phyloP scores from a whole-genome alignment of 2,888 invertebrate genomes.

The Drosophila incognita region DNA sequence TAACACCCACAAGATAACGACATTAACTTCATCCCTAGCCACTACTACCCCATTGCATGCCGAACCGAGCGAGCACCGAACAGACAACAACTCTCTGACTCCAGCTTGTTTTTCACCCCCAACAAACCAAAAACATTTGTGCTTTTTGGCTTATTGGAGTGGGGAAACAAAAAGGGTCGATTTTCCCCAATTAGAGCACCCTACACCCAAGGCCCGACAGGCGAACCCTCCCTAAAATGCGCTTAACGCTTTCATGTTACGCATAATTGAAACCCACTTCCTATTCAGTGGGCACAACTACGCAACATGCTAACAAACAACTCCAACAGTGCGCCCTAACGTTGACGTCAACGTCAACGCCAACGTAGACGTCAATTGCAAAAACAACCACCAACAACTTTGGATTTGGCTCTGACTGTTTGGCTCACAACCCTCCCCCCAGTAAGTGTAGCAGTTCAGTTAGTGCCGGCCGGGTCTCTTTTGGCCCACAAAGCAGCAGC shows the following conservation, averaged over 20 bases:
- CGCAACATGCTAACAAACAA: constrained; percentile 1
- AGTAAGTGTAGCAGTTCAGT: constrained; percentile 2
- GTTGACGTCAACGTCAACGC: constrained; percentile 8
- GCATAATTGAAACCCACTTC: constrained; percentile 76
- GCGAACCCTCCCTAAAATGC: constrained; percentile 28
- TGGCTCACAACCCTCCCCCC: constrained; percentile 28
- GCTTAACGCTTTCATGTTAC: constrained; percentile 67
- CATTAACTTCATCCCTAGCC: constrained; percentile 37
- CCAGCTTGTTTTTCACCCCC: constrained; percentile 14
- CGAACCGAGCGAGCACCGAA: constrained; percentile 15
- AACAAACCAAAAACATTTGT: constrained; percentile 36
- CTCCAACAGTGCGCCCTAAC: constrained; percentile 10
- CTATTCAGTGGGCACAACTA: constrained; percentile 61
- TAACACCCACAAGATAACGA: constrained; percentile 41
- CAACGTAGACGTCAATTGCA: constrained; percentile 23
- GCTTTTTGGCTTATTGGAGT: constrained; percentile 4
- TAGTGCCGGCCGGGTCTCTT: constrained; percentile 29
- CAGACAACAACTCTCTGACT: not conserved
- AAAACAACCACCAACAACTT: constrained; percentile 37
- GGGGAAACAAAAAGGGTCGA: constrained; percentile 35
- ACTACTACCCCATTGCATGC: constrained; percentile 11
- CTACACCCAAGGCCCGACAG: constrained; percentile 19
- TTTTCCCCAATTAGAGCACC: constrained; percentile 60
- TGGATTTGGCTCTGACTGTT: constrained; percentile 3
- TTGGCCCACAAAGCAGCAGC: constrained; percentile 65